These are phyloP conservation scores for Eospalax fontanierii DNA, from an alignment of 2,797 vertebrate genomes.

Conservation along the genomic window DNA sequence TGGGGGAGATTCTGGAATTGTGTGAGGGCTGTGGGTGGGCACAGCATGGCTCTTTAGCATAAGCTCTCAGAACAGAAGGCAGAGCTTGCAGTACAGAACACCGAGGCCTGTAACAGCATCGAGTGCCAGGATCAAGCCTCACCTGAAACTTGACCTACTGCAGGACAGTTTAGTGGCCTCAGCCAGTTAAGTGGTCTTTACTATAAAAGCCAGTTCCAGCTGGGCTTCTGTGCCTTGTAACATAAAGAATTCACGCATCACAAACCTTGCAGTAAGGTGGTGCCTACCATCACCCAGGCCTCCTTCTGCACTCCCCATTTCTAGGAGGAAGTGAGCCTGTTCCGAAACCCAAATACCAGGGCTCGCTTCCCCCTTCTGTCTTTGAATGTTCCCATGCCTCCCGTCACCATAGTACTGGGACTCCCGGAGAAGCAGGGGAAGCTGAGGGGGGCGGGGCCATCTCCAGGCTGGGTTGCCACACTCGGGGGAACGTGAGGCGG, in stretches of 20 bases:
- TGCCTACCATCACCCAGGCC: neutral
- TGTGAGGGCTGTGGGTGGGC: neutral
- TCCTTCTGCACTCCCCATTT: slow-evolving; percentile 28
- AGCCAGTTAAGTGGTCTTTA: neutral
- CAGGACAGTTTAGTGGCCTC: neutral
- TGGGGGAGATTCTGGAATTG: slow-evolving; percentile 4
- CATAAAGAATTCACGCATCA: neutral
- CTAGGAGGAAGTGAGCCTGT: slow-evolving; percentile 70
- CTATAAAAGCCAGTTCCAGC: neutral
- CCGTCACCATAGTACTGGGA: slow-evolving; percentile 76
- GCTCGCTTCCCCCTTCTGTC: slow-evolving; percentile 72
- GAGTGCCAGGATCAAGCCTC: neutral
- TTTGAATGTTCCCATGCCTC: slow-evolving; percentile 83
- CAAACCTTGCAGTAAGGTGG: slow-evolving; percentile 7
- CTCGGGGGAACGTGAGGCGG: slow-evolving; percentile 34
- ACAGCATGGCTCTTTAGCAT: neutral
- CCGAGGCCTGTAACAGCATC: neutral
- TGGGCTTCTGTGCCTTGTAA: neutral
- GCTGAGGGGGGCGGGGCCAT: slow-evolving; percentile 57
- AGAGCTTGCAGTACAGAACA: neutral
- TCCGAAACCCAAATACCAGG: slow-evolving; percentile 79
- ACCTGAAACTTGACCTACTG: neutral
- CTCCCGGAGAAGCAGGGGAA: slow-evolving; percentile 65
- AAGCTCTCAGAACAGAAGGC: neutral
- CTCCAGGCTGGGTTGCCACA: slow-evolving; percentile 72